Base-by-base conservation (phyloP, 2,113 vertebrate genomes). In the Bufo gargarizans region DNA sequence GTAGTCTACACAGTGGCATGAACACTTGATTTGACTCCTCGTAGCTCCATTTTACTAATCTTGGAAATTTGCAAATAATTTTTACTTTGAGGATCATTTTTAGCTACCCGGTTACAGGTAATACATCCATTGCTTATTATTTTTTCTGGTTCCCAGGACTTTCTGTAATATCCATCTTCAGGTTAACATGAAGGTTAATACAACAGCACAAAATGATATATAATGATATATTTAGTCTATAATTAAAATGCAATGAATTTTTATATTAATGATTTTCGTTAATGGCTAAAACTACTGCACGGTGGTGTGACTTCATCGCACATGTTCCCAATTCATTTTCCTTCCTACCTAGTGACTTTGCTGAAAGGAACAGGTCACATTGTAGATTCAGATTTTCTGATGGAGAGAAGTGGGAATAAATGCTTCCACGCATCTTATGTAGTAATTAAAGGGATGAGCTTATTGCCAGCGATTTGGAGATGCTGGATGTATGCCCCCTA, bases 281-380 rank as follows among this genome's bases (percentile, higher is more conserved):
- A 82, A 88, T 88, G 80, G 80, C n/a, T 19, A 84, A 65, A 76
- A 84, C 65, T 69, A 87, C 13, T 55, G 86, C 53, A 12, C n/a
- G 47, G 33, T 16, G 53, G 69, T 88, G 59, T 77, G 80, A 77
- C 71, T 83, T 76, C 45, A 56, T 45, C 43, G 33, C 43, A 10
- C 19, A 82, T 59, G 17, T 88, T 83, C 69, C 58, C 74, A 77
- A 53, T 53, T 83, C 47, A 83, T 63, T 65, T 88, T 88, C 61
- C 67, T 80, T 47, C 61, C 49, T 71, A 84, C 55, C 87, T 67
- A 43, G 55, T 83, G 87, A 88, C 87, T 88, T 88, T 88, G 87
- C 87, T 84, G 80, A 83, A 77, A 88, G 87, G 87, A 83, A 88
- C 87, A 83, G 82, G 80, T 88, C 80, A 88, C 71, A 63, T 88